Evolutionary conservation across 2,797 vertebrate species (phyloP).

Genomic region (Orientallactaga sibirica): DNA sequence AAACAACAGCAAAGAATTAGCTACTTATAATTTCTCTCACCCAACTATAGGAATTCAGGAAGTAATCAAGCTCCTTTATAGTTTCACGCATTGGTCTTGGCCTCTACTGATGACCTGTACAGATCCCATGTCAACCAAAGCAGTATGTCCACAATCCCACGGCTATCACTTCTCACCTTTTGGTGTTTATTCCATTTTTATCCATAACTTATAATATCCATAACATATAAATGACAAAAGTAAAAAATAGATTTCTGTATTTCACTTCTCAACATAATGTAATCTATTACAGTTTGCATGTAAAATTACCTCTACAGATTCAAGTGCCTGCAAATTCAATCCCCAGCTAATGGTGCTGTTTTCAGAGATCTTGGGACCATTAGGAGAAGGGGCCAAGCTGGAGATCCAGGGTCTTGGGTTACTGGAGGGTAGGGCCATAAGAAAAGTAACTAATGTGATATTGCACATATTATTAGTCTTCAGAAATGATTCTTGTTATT

Average conservation of each 20-base stretch:
- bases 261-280: not conserved
- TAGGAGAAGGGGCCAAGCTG: not conserved
- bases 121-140: not conserved
- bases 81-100: not conserved
- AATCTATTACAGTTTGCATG: too few relatives aligned
- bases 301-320: too few relatives aligned
- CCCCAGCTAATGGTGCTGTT: too few relatives aligned
- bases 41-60: conserved; percentile 1
- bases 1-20: not conserved
- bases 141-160: not conserved
- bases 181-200: not conserved
- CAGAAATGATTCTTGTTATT: conserved; percentile 1
- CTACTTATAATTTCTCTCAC: not conserved
- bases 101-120: not conserved
- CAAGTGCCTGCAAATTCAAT: too few relatives aligned
- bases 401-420: not conserved
- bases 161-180: not conserved
- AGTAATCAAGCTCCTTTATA: conserved; percentile 10
- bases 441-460: not conserved
- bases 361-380: not conserved
- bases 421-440: too few relatives aligned
- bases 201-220: not conserved
- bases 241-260: not conserved
- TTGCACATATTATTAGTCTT: not conserved
- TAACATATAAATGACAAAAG: not conserved